Evolutionary conservation across 2,888 invertebrate genomes (phyloP), one percentile per base, ranked within the genome.

Genomic region (Thymelicus sylvestris): DNA sequence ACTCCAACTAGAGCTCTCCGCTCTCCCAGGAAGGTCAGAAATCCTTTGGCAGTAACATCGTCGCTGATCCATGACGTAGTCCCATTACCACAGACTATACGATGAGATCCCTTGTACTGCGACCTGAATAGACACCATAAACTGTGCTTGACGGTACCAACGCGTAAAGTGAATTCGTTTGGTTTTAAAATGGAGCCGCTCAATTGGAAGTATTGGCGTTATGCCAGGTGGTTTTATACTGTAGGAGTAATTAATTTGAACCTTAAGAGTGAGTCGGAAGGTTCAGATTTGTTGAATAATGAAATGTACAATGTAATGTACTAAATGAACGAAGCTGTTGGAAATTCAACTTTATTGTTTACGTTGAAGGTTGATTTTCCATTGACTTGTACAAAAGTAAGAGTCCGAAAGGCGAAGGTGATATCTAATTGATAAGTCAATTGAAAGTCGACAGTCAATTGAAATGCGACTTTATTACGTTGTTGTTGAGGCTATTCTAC

Each of bases 1-100:
- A 90, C 73, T 78, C 87, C 67, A 81, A 86, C 74, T 87, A 82
- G 73, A 59, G 24, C 69, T 7, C 6, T 31, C 39, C 4, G 7
- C 6, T 10, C 15, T 15, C 38, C 7, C 12, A 48, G 38, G 38
- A 60, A 66, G 44, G 57, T 66, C 31, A 12, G n/a, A 47, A 47
- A n/a, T 57, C 19, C 19, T 19, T 31, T 31, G 31, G 5, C 31
- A 31, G 31, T 31, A 31, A 31, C 31, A 31, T 31, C 31, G 5
- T 31, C 31, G 31, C 31, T 31, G 31, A 5, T 31, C 31, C 3
- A 31, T 31, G 31, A 5, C 5, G 31, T 24, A 24, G 24, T 31
- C 4, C 5, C 5, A 3, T 31, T 31, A n/a, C n/a, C 31, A 5
- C 31, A 31, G 31, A 31, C 31, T 31, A 5, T 31, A 1, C 5